A percentile compares a stretch with the other conserved stretches of the same genome.
phyloP scores from a whole-genome alignment of 1,140 invertebrate species.

The Rhyzopertha dominica region DNA sequence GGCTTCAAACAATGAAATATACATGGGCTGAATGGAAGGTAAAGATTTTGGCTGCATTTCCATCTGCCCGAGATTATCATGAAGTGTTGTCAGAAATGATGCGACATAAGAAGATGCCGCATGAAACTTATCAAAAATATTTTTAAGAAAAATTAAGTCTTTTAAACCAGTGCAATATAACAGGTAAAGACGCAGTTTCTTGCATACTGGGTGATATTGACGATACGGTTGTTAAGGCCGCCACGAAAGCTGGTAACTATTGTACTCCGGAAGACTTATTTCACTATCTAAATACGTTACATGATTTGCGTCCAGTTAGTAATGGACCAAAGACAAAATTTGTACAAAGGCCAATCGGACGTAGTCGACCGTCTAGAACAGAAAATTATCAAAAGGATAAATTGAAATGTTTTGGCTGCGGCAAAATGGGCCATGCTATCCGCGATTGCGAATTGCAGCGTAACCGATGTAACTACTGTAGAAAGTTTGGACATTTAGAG shows the following conservation, averaged over 20 bases:
- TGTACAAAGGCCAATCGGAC: too few species aligned
- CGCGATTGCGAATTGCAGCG: too few species aligned
- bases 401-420: too few species aligned
- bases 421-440: too few species aligned
- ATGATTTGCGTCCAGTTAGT: too few species aligned
- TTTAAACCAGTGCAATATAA: conserved; percentile 29
- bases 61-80: conserved; percentile 29
- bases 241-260: conserved; percentile 1
- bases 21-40: conserved; percentile 24
- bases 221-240: neutral
- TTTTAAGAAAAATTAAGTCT: conserved; percentile 33
- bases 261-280: neutral
- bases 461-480: too few species aligned
- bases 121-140: conserved; percentile 29
- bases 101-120: conserved; percentile 15
- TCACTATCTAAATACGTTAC: conserved; percentile 1
- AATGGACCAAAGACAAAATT: too few species aligned
- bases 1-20: conserved; percentile 18
- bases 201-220: conserved; percentile 30
- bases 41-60: conserved; percentile 22
- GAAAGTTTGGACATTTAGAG: too few species aligned
- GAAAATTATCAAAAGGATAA: too few species aligned
- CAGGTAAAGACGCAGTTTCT: conserved; percentile 29
- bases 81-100: conserved; percentile 33
- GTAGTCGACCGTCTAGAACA: too few species aligned